Evolutionary conservation across 1,140 invertebrate species (phyloP).

Genomic region (Achatina immaculata): DNA sequence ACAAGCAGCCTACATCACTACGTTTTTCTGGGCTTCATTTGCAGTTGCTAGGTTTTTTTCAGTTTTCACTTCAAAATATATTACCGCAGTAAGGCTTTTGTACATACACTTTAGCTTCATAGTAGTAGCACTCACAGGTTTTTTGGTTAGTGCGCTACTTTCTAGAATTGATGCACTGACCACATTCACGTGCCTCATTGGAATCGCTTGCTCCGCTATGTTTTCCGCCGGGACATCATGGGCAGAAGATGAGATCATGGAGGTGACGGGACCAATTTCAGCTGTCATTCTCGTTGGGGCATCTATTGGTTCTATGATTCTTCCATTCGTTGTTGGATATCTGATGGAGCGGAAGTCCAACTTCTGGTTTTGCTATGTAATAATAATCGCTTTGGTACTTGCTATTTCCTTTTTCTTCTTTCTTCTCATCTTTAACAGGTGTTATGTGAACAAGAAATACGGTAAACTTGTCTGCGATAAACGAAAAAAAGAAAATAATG

Average conservation of each 20-base stretch:
- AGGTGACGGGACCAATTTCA: conserved; percentile 46
- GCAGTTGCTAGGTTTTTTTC: conserved; percentile 15
- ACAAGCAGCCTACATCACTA: background rate
- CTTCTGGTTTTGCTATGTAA: conserved; percentile 54
- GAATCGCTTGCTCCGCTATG: conserved; percentile 45
- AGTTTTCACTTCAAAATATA: conserved; percentile 11
- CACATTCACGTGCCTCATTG: conserved; percentile 17
- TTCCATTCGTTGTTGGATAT: conserved; percentile 46
- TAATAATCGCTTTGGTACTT: conserved; percentile 32
- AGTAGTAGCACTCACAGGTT: background rate
- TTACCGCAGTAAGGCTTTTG: background rate
- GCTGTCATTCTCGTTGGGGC: conserved; percentile 46
- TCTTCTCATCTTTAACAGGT: conserved; percentile 12
- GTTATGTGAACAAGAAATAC: conserved; percentile 14
- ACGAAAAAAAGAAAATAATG: no score
- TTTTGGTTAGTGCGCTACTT: background rate
- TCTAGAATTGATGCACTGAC: background rate
- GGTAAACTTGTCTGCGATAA: background rate
- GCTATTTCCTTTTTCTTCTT: conserved; percentile 40
- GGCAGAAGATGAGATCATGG: conserved; percentile 48
- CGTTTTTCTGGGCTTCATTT: conserved; percentile 13
- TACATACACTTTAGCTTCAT: background rate
- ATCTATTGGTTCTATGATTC: conserved; percentile 41
- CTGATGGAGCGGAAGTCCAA: conserved; percentile 48
- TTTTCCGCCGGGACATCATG: conserved; percentile 49